A percentile compares a stretch with the other conserved stretches of the same genome.
Conservation (phyloP, 2,113 vertebrate species). For the Colistium nudipinnis region DNA sequence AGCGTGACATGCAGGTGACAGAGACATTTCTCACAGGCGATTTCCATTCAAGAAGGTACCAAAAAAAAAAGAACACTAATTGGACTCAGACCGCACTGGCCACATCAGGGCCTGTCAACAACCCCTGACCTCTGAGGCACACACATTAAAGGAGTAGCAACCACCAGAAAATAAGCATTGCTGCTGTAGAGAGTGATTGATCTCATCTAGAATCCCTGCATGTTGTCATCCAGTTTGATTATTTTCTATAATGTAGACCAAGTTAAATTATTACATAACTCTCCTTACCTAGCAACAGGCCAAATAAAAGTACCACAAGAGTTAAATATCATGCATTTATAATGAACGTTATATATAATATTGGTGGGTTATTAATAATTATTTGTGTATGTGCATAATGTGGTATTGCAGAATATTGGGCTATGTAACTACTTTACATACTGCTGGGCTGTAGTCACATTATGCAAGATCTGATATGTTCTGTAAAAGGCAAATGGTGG, state of each 20-base stretch:
- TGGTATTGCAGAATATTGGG: neutral
- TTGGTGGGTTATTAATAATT: neutral
- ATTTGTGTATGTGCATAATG: too few relatives aligned
- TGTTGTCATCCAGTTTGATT: neutral
- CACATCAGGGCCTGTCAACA: neutral
- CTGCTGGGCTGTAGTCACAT: neutral
- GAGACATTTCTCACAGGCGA: neutral
- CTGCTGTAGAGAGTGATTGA: neutral
- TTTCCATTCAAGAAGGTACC: neutral
- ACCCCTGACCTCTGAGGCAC: neutral
- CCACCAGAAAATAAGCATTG: neutral
- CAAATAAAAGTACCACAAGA: neutral
- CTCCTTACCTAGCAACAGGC: neutral
- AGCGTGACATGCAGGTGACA: constrained; percentile 70
- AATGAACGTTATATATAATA: neutral
- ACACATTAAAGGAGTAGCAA: neutral
- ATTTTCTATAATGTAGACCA: neutral
- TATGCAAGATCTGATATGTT: neutral
- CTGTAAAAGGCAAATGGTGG: neutral
- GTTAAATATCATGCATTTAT: neutral
- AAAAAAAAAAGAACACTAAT: neutral
- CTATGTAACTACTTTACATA: neutral
- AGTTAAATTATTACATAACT: neutral
- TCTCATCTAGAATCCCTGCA: neutral
- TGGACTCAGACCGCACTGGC: neutral